Percentiles rank a stretch among this genome's conserved stretches.
These are phyloP conservation scores for Propsilocerus akamusi DNA, from an alignment of 1,140 invertebrate genomes.

Conservation along the genomic window DNA sequence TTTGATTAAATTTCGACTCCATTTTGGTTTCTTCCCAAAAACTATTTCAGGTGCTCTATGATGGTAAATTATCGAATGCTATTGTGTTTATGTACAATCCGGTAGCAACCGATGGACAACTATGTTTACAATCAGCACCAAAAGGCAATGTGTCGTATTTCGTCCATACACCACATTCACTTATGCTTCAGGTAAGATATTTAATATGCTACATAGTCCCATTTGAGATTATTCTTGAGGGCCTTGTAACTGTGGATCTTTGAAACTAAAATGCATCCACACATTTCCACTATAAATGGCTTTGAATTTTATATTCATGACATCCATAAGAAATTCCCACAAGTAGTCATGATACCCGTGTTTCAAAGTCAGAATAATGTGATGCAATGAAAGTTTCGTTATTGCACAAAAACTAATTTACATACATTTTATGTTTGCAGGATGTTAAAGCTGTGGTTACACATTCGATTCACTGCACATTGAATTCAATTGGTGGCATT, in stretches of 20 bases:
- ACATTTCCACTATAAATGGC: not conserved
- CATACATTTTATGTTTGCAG: conserved; percentile 34
- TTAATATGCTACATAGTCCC: not conserved
- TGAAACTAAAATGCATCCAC: not conserved
- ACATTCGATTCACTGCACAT: conserved; percentile 94
- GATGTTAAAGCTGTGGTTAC: conserved; percentile 98
- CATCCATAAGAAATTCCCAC: no score
- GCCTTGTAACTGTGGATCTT: not conserved
- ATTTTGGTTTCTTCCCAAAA: no score
- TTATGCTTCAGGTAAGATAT: conserved; percentile 86
- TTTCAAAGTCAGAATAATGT: not conserved
- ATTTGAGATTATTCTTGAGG: not conserved
- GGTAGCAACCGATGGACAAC: conserved; percentile 92
- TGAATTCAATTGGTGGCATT: conserved; percentile 97
- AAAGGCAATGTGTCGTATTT: conserved; percentile 95
- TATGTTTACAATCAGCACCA: conserved; percentile 92
- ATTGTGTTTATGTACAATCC: conserved; percentile 99
- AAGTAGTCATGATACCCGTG: not conserved
- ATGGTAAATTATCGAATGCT: conserved; percentile 88
- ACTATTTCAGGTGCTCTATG: conserved; percentile 76
- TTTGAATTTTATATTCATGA: no score
- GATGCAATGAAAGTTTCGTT: not conserved
- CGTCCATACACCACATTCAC: conserved; percentile 95
- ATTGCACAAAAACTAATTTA: conserved; percentile 5
- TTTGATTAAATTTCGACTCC: not conserved